Conservation (phyloP, 1,140 invertebrate genomes). For the Trichoplusia ni region DNA sequence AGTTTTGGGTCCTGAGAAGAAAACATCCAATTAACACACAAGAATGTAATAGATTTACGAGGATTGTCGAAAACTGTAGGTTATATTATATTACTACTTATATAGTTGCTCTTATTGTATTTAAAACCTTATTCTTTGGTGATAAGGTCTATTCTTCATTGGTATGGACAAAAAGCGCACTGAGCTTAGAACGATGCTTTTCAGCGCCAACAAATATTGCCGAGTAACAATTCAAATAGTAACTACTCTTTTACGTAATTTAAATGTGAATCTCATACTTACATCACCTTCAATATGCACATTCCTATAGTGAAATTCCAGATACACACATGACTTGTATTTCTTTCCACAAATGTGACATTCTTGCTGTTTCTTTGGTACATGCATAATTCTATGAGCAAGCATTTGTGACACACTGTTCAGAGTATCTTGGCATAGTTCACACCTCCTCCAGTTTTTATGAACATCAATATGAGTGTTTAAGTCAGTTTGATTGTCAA, state of each 20-base stretch:
- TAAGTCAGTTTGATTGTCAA: conserved; percentile 37
- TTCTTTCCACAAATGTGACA: conserved; percentile 61
- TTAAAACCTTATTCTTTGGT: no score
- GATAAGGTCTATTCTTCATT: no score
- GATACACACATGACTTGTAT: conserved; percentile 35
- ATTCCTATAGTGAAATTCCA: conserved; percentile 61
- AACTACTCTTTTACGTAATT: no score
- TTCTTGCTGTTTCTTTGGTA: conserved; percentile 33
- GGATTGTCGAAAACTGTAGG: not conserved
- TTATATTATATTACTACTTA: no score
- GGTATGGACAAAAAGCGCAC: no score
- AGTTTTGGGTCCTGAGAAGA: conserved; percentile 5
- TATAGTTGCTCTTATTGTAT: no score
- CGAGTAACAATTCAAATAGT: no score
- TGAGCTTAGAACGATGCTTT: no score
- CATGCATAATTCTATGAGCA: conserved; percentile 58
- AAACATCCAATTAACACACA: not conserved
- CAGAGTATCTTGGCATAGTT: conserved; percentile 44
- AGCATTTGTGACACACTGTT: conserved; percentile 49
- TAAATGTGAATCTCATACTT: conserved; percentile 15
- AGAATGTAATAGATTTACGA: not conserved
- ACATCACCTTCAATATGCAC: conserved; percentile 50
- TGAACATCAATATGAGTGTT: conserved; percentile 46
- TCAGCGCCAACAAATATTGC: no score
- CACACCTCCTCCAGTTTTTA: conserved; percentile 42